Evolutionary conservation across 2,888 invertebrate species (phyloP).

Genomic region (Stratiomys singularior): DNA sequence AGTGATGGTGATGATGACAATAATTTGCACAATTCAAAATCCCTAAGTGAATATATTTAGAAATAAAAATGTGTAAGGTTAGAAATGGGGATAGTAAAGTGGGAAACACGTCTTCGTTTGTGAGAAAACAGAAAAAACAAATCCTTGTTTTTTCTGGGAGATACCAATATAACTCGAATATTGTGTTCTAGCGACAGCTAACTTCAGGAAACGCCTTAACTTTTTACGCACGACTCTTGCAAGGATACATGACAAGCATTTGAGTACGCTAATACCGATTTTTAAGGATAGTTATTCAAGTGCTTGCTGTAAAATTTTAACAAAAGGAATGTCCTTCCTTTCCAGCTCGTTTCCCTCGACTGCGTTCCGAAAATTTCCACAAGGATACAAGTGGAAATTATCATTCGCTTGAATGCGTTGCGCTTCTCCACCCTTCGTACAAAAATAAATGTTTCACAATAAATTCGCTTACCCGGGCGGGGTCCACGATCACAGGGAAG

Average conservation of each 20-base stretch:
- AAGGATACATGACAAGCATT: too few relatives aligned
- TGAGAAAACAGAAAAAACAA: too few relatives aligned
- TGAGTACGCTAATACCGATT: too few relatives aligned
- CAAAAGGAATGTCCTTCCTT: too few relatives aligned
- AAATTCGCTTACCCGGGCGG: background rate
- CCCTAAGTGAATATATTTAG: background rate
- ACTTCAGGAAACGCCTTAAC: too few relatives aligned
- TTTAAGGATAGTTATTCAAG: too few relatives aligned
- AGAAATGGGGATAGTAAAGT: background rate
- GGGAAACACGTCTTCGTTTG: background rate
- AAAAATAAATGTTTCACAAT: constrained; percentile 39
- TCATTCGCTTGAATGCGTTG: background rate
- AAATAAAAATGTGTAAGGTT: background rate
- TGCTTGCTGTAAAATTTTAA: too few relatives aligned
- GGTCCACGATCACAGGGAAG: background rate
- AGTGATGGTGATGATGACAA: constrained; percentile 3
- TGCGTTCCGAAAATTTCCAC: too few relatives aligned
- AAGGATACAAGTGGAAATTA: background rate
- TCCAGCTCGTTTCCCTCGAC: too few relatives aligned
- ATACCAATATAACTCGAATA: background rate
- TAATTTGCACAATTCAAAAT: constrained; percentile 20
- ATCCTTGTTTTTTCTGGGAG: background rate
- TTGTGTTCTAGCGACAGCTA: too few relatives aligned
- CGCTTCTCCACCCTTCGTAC: background rate
- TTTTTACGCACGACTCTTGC: too few relatives aligned